Percentiles rank a stretch among this genome's conserved stretches.
phyloP scores from a whole-genome alignment of 2,113 vertebrate species.

The Mobula birostris region DNA sequence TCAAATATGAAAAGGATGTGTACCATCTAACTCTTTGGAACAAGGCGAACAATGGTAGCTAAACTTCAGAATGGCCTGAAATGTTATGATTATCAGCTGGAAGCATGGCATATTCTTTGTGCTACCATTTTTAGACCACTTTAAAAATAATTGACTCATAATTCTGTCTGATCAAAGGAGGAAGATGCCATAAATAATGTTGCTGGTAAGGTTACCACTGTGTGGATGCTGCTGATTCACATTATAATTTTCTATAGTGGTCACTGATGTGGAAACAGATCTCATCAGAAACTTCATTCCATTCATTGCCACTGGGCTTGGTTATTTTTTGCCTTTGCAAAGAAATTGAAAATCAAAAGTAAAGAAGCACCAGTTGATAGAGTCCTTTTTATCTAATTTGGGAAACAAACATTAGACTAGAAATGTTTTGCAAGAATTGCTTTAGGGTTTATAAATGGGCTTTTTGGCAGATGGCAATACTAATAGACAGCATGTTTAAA shows the following conservation, averaged over 20 bases:
- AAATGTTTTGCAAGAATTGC: background rate
- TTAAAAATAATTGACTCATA: background rate
- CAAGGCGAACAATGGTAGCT: background rate
- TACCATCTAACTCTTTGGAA: background rate
- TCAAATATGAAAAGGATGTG: background rate
- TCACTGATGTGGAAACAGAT: conserved; percentile 45
- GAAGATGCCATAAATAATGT: background rate
- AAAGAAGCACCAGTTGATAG: conserved; percentile 32
- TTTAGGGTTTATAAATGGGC: conserved; percentile 37
- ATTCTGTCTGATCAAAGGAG: background rate
- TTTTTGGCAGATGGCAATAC: conserved; percentile 19
- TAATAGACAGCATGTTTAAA: conserved; percentile 9
- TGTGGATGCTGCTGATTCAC: background rate
- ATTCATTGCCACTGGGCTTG: conserved; percentile 17
- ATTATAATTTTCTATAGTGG: conserved; percentile 38
- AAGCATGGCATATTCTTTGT: background rate
- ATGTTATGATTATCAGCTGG: background rate
- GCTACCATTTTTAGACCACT: background rate
- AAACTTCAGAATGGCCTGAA: background rate
- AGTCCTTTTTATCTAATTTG: conserved; percentile 30
- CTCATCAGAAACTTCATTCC: conserved; percentile 39
- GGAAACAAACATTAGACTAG: conserved; percentile 26
- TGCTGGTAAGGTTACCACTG: background rate
- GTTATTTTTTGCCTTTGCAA: conserved; percentile 41
- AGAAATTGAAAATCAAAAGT: conserved; percentile 41